Evolutionary conservation across 2,797 vertebrate species (phyloP).

Genomic region (Hozukius guyotensis): DNA sequence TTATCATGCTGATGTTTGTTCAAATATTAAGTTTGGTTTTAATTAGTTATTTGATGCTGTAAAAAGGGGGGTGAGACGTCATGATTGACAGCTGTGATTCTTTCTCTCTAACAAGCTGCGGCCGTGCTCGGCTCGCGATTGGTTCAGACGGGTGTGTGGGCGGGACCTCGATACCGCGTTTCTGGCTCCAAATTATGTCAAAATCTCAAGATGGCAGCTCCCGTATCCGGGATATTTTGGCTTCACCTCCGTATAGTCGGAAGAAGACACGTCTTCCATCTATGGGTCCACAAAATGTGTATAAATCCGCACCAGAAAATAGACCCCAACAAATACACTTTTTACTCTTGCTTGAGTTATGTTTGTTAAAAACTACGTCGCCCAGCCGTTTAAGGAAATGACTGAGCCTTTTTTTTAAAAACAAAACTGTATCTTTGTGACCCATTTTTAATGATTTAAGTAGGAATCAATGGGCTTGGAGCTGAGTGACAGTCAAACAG

Average conservation of each 20-base stretch:
- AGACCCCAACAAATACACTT: neutral
- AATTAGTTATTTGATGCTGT: neutral
- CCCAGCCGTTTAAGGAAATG: neutral
- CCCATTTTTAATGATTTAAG: neutral
- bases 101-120: neutral
- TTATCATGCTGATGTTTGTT: neutral
- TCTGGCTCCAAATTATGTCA: neutral
- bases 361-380: neutral
- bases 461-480: neutral
- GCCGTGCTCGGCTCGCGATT: neutral
- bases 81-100: neutral
- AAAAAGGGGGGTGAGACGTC: neutral
- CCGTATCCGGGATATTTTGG: neutral
- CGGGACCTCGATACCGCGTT: neutral
- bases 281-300: neutral
- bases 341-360: neutral
- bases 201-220: neutral
- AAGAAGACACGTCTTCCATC: neutral
- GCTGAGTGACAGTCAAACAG: neutral
- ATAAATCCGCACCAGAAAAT: neutral
- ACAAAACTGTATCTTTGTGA: neutral
- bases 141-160: neutral
- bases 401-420: neutral
- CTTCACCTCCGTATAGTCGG: neutral
- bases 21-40: neutral